phyloP scores from a whole-genome alignment of 1,140 invertebrate species.

The Apis cerana region DNA sequence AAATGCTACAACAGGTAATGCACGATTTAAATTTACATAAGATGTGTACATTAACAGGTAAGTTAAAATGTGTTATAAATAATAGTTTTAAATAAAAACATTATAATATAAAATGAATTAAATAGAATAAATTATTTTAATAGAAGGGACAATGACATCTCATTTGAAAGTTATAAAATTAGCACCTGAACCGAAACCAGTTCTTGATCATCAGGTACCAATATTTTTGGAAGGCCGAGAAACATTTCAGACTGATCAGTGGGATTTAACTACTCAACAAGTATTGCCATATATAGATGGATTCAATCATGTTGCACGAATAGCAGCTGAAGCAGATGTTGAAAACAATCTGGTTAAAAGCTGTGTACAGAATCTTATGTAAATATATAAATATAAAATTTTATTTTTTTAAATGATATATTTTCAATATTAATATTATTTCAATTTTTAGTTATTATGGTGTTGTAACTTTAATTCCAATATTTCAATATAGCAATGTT shows the following conservation, averaged over 20 bases:
- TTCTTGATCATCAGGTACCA: conserved; percentile 95
- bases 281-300: conserved; percentile 95
- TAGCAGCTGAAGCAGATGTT: conserved; percentile 92
- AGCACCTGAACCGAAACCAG: conserved; percentile 89
- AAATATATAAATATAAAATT: conserved; percentile 64
- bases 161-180: conserved; percentile 90
- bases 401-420: background rate
- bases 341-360: conserved; percentile 97
- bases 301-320: conserved; percentile 93
- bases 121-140: conserved; percentile 48
- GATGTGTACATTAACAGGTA: conserved; percentile 89
- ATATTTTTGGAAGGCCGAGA: conserved; percentile 86
- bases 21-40: conserved; percentile 90
- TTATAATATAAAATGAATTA: background rate
- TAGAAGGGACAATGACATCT: conserved; percentile 89
- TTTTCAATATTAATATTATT: background rate
- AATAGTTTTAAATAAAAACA: background rate
- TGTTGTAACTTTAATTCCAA: conserved; percentile 91
- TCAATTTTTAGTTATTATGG: conserved; percentile 84
- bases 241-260: conserved; percentile 85
- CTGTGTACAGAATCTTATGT: conserved; percentile 96
- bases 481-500: conserved; percentile 97
- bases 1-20: conserved; percentile 89
- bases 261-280: conserved; percentile 96
- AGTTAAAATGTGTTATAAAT: conserved; percentile 38